Evolutionary conservation across 2,888 invertebrate genomes (phyloP).

Genomic region (Lithophane semibrunnea): DNA sequence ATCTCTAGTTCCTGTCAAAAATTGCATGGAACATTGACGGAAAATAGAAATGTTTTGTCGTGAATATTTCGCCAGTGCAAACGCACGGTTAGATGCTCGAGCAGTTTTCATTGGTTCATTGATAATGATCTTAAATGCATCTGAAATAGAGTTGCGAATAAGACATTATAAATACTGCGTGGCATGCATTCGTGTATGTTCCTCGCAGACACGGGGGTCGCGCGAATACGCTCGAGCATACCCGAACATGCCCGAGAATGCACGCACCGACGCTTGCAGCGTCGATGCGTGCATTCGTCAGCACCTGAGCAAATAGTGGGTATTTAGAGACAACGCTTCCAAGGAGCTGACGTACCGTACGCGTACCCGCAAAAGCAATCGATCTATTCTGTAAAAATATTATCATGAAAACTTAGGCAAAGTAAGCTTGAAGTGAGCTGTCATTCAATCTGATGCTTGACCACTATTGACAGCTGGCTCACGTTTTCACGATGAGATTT

Average conservation of each 20-base stretch:
- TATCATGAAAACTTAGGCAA: background rate
- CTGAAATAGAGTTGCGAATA: background rate
- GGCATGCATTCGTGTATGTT: background rate
- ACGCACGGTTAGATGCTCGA: background rate
- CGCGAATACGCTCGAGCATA: background rate
- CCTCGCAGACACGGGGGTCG: too few relatives aligned
- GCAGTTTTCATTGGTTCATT: background rate
- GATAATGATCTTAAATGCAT: background rate
- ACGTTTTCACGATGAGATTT: too few relatives aligned
- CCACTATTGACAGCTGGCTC: background rate
- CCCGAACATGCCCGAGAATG: background rate
- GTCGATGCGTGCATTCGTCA: too few relatives aligned
- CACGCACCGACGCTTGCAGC: background rate
- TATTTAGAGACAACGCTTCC: too few relatives aligned
- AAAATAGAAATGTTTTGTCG: too few relatives aligned
- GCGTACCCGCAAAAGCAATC: too few relatives aligned
- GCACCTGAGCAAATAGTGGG: background rate
- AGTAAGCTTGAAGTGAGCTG: background rate
- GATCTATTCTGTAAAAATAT: background rate
- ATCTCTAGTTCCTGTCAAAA: too few relatives aligned
- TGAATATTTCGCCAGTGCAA: too few relatives aligned
- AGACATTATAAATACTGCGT: background rate
- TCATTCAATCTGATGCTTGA: background rate
- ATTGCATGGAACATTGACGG: too few relatives aligned
- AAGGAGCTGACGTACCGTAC: too few relatives aligned